Evolutionary conservation across 1,140 invertebrate genomes (phyloP).

Genomic region (Diorhabda sublineata): DNA sequence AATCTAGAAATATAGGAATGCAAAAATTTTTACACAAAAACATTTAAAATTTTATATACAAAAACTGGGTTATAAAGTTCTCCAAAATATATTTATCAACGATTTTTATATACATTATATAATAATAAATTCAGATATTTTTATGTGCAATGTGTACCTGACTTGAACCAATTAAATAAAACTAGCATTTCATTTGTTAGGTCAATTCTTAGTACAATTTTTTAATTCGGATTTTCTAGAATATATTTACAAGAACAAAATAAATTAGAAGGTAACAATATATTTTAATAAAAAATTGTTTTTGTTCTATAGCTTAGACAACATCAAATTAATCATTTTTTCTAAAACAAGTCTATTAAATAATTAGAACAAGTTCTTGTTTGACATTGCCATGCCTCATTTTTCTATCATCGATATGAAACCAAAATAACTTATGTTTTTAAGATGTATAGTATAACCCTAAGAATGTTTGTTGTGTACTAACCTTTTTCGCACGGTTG

Average conservation of each 20-base stretch:
- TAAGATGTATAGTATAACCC: no score
- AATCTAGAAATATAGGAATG: constrained; percentile 12
- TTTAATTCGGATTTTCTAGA: not conserved
- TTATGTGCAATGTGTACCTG: no score
- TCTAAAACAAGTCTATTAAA: no score
- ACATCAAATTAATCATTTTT: not conserved
- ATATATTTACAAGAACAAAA: not conserved
- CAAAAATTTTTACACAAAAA: constrained; percentile 10
- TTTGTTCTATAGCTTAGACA: not conserved
- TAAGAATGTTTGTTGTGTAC: no score
- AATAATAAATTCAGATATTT: not conserved
- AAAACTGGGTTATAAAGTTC: not conserved
- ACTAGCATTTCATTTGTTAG: no score
- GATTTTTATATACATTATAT: constrained; percentile 8
- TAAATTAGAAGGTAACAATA: constrained; percentile 1
- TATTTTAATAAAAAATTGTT: not conserved
- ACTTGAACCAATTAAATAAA: no score
- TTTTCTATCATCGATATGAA: no score
- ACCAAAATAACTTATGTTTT: no score
- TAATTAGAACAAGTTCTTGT: no score
- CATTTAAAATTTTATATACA: constrained; percentile 16
- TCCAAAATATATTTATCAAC: constrained; percentile 4
- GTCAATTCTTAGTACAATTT: no score
- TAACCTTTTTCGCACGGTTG: no score
- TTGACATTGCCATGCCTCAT: no score